These are phyloP conservation scores for Elgaria multicarinata DNA, from an alignment of 2,113 vertebrate genomes.

Conservation along the genomic window DNA sequence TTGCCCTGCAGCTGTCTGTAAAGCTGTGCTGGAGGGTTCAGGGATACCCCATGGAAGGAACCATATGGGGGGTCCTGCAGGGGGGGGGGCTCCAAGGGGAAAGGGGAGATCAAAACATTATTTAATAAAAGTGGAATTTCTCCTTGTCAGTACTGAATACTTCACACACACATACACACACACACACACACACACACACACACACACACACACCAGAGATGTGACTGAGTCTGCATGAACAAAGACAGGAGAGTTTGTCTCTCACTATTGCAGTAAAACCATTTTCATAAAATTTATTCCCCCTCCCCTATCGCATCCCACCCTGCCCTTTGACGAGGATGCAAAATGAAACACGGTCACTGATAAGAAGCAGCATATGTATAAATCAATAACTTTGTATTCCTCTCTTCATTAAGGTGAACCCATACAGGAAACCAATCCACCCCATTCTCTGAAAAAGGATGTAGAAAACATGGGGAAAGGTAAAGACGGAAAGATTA, in stretches of 20 bases:
- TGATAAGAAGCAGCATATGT: conserved; percentile 7
- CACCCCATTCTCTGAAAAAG: conserved; percentile 92
- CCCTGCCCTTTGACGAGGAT: conserved; percentile 5
- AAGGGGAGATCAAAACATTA: no score
- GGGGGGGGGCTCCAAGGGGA: no score
- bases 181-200: no score
- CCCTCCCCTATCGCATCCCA: neutral
- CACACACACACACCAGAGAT: neutral
- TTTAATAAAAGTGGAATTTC: neutral
- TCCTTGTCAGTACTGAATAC: neutral
- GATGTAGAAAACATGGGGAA: conserved; percentile 98
- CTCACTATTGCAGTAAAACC: neutral
- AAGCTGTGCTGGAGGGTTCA: no score
- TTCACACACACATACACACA: no score
- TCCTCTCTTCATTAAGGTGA: conserved; percentile 80
- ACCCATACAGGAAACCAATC: conserved; percentile 85
- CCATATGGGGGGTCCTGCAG: no score
- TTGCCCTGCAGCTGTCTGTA: no score
- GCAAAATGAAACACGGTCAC: neutral
- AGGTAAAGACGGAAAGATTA: conserved; percentile 77
- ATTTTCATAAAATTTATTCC: neutral
- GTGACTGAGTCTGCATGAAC: neutral
- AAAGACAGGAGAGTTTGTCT: neutral
- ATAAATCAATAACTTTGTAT: conserved; percentile 59
- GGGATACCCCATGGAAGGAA: no score